Evolutionary conservation across 1,140 invertebrate genomes (phyloP), one percentile per base, ranked within the genome.

Genomic region (Cydia pomonella): DNA sequence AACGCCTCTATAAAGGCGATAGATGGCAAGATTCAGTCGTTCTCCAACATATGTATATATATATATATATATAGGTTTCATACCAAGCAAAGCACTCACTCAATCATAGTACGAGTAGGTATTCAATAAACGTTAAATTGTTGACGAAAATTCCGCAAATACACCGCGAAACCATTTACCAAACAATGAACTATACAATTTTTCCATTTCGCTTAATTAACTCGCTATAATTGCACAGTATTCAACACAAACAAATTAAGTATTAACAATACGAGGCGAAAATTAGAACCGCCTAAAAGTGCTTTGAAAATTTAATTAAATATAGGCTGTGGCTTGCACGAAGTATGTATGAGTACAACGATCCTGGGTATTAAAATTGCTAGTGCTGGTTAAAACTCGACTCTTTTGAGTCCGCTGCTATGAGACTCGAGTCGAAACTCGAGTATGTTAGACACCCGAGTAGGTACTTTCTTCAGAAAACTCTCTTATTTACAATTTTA

Each of bases 251-350:
- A 63, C 59, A 63, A 66, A 66, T 66, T 66, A 29, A 66, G 63
- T 29, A 66, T 66, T 29, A 66, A 66, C 63, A 66, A 66, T 66
- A 66, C 23, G n/a, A 25, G 63, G 27, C 63, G 63, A 66, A 66
- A 33, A 66, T 66, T 33, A 33, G 63, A 66, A 66, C 25, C 62
- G 62, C 62, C 63, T 29, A 66, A 63, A 63, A 66, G 63, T 29
- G 63, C 63, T 66, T 66, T 66, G 63, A 66, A 66, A 66, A 29
- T 66, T 66, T 66, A 66, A 66, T 66, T 66, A 66, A 66, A 66
- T 27, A 66, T 27, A 29, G 63, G 23, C 23, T n/a, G 63, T 16
- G 27, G 47, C 47, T 12, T 47, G 44, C 44, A 13, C 44, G 44
- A 13, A 44, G 29, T 33, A 41, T 33, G 29, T 33, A 41, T 9